A percentile compares a stretch with the other conserved stretches of the same genome.
phyloP scores from a whole-genome alignment of 2,888 invertebrate species.

The Phalangium opilio region DNA sequence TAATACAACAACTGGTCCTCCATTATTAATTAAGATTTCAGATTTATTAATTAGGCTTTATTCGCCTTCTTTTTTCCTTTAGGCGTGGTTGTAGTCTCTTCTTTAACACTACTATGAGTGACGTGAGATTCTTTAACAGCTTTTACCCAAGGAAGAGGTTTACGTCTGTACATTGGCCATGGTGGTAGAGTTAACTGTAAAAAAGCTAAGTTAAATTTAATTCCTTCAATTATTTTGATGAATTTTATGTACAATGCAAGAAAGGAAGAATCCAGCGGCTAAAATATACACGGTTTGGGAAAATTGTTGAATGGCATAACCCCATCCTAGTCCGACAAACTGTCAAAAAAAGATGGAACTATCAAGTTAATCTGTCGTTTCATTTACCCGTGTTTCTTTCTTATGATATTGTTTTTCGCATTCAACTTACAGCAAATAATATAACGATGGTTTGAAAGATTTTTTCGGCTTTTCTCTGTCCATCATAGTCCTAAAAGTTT shows the following conservation, averaged over 20 bases:
- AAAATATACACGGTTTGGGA: conserved; percentile 87
- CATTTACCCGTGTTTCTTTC: too few relatives aligned
- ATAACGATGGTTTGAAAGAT: conserved; percentile 77
- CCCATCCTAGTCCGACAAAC: conserved; percentile 76
- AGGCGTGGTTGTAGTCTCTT: too few relatives aligned
- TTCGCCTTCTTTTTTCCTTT: too few relatives aligned
- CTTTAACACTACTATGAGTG: conserved; percentile 11
- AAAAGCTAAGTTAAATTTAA: conserved; percentile 15
- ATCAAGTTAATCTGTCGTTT: too few relatives aligned
- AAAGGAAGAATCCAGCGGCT: conserved; percentile 74
- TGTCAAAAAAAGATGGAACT: conserved; percentile 24
- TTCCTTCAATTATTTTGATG: conserved; percentile 4
- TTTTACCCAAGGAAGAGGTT: conserved; percentile 80
- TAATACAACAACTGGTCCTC: too few relatives aligned
- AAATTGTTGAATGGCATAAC: conserved; percentile 85
- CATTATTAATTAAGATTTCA: too few relatives aligned
- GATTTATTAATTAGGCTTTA: too few relatives aligned
- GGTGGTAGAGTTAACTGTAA: conserved; percentile 70
- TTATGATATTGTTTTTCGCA: too few relatives aligned
- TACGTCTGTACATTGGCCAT: conserved; percentile 87
- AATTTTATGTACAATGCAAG: conserved; percentile 50
- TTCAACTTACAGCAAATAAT: conserved; percentile 54
- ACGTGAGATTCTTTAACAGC: conserved; percentile 36
- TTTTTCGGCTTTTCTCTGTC: conserved; percentile 76
- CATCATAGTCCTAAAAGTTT: conserved; percentile 60